phyloP scores from a whole-genome alignment of 2,888 invertebrate genomes.

The Microctonus aethiopoides region DNA sequence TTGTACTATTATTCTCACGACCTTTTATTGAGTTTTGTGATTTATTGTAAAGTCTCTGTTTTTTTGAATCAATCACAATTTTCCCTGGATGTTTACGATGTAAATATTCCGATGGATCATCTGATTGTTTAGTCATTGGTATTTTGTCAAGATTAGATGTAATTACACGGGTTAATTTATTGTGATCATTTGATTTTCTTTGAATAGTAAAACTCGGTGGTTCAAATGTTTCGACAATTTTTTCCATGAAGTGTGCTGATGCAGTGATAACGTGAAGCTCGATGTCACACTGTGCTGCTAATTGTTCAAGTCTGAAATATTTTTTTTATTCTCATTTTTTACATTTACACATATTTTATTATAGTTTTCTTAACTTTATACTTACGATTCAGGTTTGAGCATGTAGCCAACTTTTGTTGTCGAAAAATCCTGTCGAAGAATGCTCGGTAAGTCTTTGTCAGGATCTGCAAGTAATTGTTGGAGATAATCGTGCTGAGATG shows the following conservation, averaged over 20 bases:
- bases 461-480: constrained; percentile 52
- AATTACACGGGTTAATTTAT: neutral
- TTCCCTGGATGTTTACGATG: constrained; percentile 48
- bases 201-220: constrained; percentile 43
- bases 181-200: neutral
- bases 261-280: constrained; percentile 50
- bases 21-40: neutral
- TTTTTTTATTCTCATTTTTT: constrained; percentile 10
- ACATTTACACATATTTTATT: neutral
- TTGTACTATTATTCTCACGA: constrained; percentile 10
- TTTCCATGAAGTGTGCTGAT: constrained; percentile 57
- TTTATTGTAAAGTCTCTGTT: constrained; percentile 44
- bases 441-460: constrained; percentile 48
- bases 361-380: constrained; percentile 26
- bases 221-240: constrained; percentile 53
- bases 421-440: constrained; percentile 53
- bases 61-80: constrained; percentile 47
- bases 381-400: constrained; percentile 58
- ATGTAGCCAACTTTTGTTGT: constrained; percentile 55
- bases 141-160: neutral
- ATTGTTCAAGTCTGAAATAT: constrained; percentile 50
- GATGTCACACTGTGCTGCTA: constrained; percentile 51
- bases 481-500: constrained; percentile 57
- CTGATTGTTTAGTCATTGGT: constrained; percentile 40
- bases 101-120: constrained; percentile 47